These are phyloP conservation scores for Pantherophis guttatus DNA, from an alignment of 2,113 vertebrate genomes.

Conservation along the genomic window DNA sequence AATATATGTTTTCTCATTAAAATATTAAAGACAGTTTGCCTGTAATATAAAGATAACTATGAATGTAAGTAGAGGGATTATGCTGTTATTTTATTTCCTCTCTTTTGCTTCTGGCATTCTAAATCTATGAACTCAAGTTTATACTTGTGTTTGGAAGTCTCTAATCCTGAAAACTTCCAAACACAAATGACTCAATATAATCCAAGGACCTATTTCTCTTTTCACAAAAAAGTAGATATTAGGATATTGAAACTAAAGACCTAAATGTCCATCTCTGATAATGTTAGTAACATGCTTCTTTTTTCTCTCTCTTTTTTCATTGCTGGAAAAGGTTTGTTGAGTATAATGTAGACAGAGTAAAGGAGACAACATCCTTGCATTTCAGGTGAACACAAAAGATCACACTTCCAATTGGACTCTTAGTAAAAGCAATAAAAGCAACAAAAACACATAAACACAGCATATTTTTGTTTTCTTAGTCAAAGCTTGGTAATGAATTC, in stretches of 20 bases:
- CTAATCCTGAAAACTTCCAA: neutral
- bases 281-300: neutral
- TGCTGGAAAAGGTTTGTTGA: neutral
- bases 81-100: neutral
- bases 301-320: neutral
- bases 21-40: constrained; percentile 2
- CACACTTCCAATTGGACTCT: neutral
- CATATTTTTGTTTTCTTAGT: neutral
- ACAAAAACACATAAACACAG: neutral
- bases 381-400: neutral
- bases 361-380: neutral
- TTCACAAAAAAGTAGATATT: neutral
- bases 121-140: neutral
- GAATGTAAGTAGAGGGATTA: neutral
- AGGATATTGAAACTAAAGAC: neutral
- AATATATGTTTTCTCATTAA: neutral
- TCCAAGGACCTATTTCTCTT: neutral
- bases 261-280: neutral
- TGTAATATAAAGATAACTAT: neutral
- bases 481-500: neutral
- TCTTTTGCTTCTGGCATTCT: neutral
- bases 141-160: neutral
- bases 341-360: neutral
- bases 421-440: neutral
- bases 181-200: neutral